Base-by-base conservation (phyloP, 2,888 invertebrate species). In the Platycheirus rosarum region DNA sequence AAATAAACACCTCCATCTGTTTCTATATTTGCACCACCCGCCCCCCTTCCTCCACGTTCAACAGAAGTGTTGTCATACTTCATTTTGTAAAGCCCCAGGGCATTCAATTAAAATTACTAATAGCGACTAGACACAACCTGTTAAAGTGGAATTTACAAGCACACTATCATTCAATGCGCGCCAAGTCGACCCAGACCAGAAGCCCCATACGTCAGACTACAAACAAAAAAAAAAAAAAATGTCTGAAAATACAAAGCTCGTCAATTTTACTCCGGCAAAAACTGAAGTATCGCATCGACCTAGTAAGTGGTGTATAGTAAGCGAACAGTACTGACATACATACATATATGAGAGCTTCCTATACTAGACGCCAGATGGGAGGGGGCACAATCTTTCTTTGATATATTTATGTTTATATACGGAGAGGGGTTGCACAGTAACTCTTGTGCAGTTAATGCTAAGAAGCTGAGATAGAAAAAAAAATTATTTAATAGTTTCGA, bases 51-150 rank as follows among this genome's bases (percentile, higher is more conserved):
- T 32, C 35, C 66, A n/a, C 46, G n/a, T n/a, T n/a, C n/a, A n/a
- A n/a, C n/a, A n/a, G n/a, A n/a, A n/a, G n/a, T 68, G 42, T 37
- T 40, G 23, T 14, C 57, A 32, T 68, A 63, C 51, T 71, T 62
- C 57, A 63, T 49, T 66, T 63, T 60, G 29, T 48, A 48, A 76
- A 76, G 32, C 65, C 75, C 51, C 77, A 71, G 53, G 63, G 53
- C 63, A 68, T 77, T 71, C 76, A 82, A 82, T 82, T 82, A 82
- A 82, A 82, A 82, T 68, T 73, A 82, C 82, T 82, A 77, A 82
- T 82, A 77, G 71, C 71, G 82, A 76, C 82, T 82, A 82, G 82
- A 82, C 82, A 77, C 82, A 82, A 82, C 82, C 82, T 82, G 82
- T 77, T 82, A 82, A 82, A 82, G 82, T 82, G 82, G 82, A 82